phyloP scores from a whole-genome alignment of 2,113 vertebrate genomes.

The Rafetus swinhoei region DNA sequence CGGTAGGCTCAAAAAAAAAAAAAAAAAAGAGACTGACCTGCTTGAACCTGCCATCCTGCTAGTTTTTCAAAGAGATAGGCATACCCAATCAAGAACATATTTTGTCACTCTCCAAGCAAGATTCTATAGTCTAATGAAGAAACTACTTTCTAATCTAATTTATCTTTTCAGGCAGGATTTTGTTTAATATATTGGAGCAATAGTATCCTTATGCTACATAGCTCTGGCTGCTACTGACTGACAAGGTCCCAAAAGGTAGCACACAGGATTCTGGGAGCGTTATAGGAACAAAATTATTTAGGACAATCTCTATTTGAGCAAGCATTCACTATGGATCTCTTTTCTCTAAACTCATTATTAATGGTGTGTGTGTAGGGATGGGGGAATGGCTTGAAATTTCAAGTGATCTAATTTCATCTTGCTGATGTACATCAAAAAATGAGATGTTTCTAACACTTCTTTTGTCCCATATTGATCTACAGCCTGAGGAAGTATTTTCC shows the following conservation, averaged over 20 bases:
- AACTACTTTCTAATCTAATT: not conserved
- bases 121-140: not conserved
- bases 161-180: slow-evolving; percentile 36
- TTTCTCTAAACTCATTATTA: slow-evolving; percentile 67
- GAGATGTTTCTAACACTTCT: slow-evolving; percentile 39
- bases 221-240: not conserved
- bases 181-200: not conserved
- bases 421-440: slow-evolving; percentile 4
- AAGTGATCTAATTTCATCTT: slow-evolving; percentile 61
- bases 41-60: fast-evolving
- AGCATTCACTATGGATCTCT: slow-evolving; percentile 39
- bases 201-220: not conserved
- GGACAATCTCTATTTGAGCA: slow-evolving; percentile 45
- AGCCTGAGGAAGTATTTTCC: slow-evolving; percentile 1
- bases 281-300: slow-evolving; percentile 38
- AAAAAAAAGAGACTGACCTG: not conserved
- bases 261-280: not conserved
- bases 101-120: not conserved
- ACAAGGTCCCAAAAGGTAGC: not conserved
- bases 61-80: not conserved
- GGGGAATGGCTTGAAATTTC: slow-evolving; percentile 54
- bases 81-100: fast-evolving
- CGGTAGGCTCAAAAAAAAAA: not conserved
- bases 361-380: slow-evolving; percentile 48
- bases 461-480: slow-evolving; percentile 13